phyloP scores from a whole-genome alignment of 1,140 invertebrate genomes.

The Diabrotica undecimpunctata region DNA sequence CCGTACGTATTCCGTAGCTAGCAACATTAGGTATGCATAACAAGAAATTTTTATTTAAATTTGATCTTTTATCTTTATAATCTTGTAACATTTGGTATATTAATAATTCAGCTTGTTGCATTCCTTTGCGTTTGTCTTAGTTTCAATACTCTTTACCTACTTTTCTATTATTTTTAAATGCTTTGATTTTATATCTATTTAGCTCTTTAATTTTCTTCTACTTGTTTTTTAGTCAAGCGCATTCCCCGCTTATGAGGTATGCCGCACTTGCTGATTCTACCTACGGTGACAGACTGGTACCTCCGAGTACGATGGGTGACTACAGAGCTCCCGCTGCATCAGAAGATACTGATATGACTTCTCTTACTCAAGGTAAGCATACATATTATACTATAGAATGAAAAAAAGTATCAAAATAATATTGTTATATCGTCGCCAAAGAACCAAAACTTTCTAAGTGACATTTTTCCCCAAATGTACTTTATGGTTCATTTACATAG shows the following conservation, averaged over 20 bases:
- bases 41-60: background rate
- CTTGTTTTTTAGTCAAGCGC: constrained; percentile 20
- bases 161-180: background rate
- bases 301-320: constrained; percentile 28
- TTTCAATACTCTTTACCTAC: background rate
- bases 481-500: too few relatives aligned
- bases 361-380: constrained; percentile 16
- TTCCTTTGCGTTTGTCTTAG: background rate
- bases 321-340: constrained; percentile 34
- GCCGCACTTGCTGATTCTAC: constrained; percentile 52
- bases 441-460: too few relatives aligned
- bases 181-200: background rate
- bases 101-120: background rate
- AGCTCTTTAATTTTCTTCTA: background rate
- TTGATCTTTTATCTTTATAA: background rate
- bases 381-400: too few relatives aligned
- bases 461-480: too few relatives aligned
- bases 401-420: too few relatives aligned
- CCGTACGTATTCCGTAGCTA: constrained; percentile 42
- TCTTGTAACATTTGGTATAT: background rate
- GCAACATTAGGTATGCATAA: constrained; percentile 22
- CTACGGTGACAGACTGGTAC: background rate
- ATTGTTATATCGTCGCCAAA: too few relatives aligned
- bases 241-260: constrained; percentile 38
- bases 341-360: constrained; percentile 26